Evolutionary conservation across 2,797 vertebrate species (phyloP).

Genomic region (Tiaroga cobitis): DNA sequence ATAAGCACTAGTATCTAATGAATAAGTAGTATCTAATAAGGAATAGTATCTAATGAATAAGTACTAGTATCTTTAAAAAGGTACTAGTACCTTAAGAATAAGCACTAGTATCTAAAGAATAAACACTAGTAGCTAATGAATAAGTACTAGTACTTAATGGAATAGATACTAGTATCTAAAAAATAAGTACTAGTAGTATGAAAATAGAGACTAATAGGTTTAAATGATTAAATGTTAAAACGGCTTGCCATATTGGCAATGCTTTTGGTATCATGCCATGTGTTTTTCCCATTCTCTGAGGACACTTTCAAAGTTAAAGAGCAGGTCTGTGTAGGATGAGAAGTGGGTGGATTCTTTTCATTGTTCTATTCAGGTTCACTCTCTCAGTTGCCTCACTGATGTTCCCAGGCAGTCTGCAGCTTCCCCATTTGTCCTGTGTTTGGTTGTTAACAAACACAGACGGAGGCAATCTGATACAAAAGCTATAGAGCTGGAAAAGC

Average conservation of each 20-base stretch:
- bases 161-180: too few relatives aligned
- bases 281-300: conserved; percentile 1
- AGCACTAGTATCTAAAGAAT: too few relatives aligned
- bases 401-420: not conserved
- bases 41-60: too few relatives aligned
- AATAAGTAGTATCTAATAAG: too few relatives aligned
- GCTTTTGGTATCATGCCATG: conserved; percentile 29
- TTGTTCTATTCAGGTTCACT: conserved; percentile 25
- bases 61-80: too few relatives aligned
- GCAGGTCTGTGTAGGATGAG: conserved; percentile 33
- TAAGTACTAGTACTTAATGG: too few relatives aligned
- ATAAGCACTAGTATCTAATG: too few relatives aligned
- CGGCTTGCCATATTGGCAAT: not conserved
- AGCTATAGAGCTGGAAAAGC: conserved; percentile 11
- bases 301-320: conserved; percentile 43
- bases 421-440: conserved; percentile 1
- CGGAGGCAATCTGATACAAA: not conserved
- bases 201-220: too few relatives aligned
- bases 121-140: too few relatives aligned
- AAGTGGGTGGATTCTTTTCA: conserved; percentile 53
- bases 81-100: too few relatives aligned
- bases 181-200: too few relatives aligned
- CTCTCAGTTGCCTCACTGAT: not conserved
- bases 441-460: conserved; percentile 12
- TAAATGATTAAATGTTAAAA: too few relatives aligned